Base-by-base conservation (phyloP, 2,113 vertebrate genomes). In the Syngnathus scovelli region DNA sequence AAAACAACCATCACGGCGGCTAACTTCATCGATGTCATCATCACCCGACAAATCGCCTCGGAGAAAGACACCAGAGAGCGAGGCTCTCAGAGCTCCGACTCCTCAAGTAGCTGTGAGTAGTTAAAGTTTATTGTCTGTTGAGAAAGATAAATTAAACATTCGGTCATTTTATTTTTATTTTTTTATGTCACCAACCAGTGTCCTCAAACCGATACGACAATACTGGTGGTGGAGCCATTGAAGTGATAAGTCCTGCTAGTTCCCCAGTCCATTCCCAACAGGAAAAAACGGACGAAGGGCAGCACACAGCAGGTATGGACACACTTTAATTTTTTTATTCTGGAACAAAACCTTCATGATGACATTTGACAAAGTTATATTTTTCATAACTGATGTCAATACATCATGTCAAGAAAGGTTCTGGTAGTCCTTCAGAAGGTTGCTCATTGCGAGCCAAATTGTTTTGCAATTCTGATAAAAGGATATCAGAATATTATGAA, bases 21-120 rank as follows among this genome's bases (percentile, higher is more conserved):
- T 78, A 99, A 94, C 90, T 99, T 99, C 89, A 99, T 99, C 70
- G 96, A 99, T 76, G 95, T 98, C 89, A 98, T 99, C 92, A 99
- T 99, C 91, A 99, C 95, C 9, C 93, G 94, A 67, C 95, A 99
- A 87, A 99, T 99, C 69, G 95, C 96, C 67, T 94, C 96, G 19
- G 96, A 98, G 84, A 99, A 98, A 89, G 96, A 99, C 84, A 92
- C 92, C 0, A 89, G 96, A 66, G 97, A 98, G 68, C 92, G 95
- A 75, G 91, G 94, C 86, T 96, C 95, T 61, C 96, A 98, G 80
- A 96, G 95, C 83, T 98, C 95, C 2, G 95, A 98, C 90, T 98
- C 95, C 71, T 97, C 96, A 16, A 92, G 94, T 90, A 97, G 94
- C 87, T 89, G 97, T 99, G 90, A 90, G 96, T 94, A 49, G 33